These are phyloP conservation scores for Neodiprion pinetum DNA, from an alignment of 1,140 invertebrate genomes.

Conservation along the genomic window DNA sequence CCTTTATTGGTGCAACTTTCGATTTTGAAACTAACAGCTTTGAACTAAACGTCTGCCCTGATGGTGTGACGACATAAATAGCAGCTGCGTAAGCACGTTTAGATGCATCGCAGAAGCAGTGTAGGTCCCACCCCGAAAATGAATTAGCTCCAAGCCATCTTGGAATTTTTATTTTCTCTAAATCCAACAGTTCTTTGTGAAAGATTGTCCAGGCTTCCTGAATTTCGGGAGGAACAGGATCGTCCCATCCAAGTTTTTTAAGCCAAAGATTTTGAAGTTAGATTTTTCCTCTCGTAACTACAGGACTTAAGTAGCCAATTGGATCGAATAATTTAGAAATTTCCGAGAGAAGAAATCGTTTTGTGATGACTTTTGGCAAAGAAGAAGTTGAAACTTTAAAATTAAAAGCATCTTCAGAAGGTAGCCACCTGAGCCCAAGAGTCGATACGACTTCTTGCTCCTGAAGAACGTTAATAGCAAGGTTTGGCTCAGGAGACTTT, in stretches of 20 bases:
- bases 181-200: constrained; percentile 9
- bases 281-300: constrained; percentile 37
- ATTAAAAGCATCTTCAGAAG: not conserved
- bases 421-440: not conserved
- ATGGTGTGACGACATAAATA: constrained; percentile 2
- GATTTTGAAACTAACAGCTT: constrained; percentile 20
- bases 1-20: constrained; percentile 32
- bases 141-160: not conserved
- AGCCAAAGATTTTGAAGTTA: constrained; percentile 42
- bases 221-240: constrained; percentile 10
- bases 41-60: not conserved
- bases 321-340: constrained; percentile 28
- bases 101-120: constrained; percentile 32
- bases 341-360: constrained; percentile 21
- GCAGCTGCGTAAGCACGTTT: constrained; percentile 24
- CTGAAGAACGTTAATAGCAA: too few relatives aligned
- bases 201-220: constrained; percentile 24
- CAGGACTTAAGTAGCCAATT: constrained; percentile 33
- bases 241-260: constrained; percentile 38
- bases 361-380: constrained; percentile 13
- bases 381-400: constrained; percentile 12
- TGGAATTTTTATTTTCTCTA: not conserved
- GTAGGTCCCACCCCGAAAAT: constrained; percentile 19
- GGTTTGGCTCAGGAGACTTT: too few relatives aligned
- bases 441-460: not conserved